These are phyloP conservation scores for Cotesia congregata DNA, from an alignment of 2,888 invertebrate genomes.

Conservation along the genomic window DNA sequence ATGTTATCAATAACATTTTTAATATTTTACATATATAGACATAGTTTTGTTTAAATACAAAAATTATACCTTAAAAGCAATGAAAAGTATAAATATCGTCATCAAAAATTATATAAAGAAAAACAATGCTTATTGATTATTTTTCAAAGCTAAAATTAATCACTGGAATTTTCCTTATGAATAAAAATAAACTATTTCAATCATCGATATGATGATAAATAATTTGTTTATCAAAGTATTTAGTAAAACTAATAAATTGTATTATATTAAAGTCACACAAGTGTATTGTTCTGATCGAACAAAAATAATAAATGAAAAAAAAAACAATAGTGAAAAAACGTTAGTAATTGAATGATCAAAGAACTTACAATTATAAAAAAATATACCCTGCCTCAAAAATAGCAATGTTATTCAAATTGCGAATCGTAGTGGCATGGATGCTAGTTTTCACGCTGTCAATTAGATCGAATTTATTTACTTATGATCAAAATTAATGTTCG, in stretches of 20 bases:
- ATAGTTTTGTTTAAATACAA: not conserved
- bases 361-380: slow-evolving; percentile 10
- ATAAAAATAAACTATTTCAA: not conserved
- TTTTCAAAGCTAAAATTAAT: not conserved
- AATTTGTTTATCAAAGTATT: not conserved
- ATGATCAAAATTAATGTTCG: not conserved
- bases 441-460: not conserved
- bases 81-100: slow-evolving; percentile 1
- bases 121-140: not conserved
- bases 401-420: slow-evolving; percentile 1
- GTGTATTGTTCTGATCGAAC: slow-evolving; percentile 1
- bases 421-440: not conserved
- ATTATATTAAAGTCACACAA: not conserved
- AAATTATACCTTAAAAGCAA: not conserved
- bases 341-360: not conserved
- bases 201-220: not conserved
- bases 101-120: slow-evolving; percentile 6
- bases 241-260: not conserved
- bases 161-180: not conserved
- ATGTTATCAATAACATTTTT: slow-evolving; percentile 13
- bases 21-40: slow-evolving; percentile 9
- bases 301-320: slow-evolving; percentile 5
- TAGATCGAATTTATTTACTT: not conserved
- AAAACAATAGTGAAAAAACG: not conserved
- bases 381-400: not conserved